Percentiles rank a stretch among this genome's conserved stretches.
Evolutionary conservation across 2,113 vertebrate genomes (phyloP).

Genomic region (Holacanthus passer): DNA sequence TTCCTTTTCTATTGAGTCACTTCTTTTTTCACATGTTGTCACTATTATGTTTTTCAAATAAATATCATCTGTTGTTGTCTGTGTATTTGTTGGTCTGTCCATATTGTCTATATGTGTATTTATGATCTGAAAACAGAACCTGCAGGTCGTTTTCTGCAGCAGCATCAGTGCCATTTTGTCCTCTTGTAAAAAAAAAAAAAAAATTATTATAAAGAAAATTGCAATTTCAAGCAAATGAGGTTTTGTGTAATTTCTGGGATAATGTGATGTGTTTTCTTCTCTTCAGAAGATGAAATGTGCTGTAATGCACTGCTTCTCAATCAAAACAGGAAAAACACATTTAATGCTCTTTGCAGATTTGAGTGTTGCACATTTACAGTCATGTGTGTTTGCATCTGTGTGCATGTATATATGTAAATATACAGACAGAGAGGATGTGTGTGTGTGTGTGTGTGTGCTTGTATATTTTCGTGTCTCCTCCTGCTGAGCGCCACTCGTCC

Average conservation of each 20-base stretch:
- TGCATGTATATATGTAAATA: conserved; percentile 3
- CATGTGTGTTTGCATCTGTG: not conserved
- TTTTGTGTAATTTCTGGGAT: conserved; percentile 16
- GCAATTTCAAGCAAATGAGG: conserved; percentile 1
- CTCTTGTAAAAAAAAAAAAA: not conserved
- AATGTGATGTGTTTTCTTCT: conserved; percentile 11
- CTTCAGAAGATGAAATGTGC: not conserved
- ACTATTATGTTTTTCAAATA: too few species aligned
- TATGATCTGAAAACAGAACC: not conserved
- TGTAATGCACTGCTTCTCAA: not conserved
- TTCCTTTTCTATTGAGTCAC: too few species aligned
- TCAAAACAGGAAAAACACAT: not conserved
- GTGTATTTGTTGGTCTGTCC: too few species aligned
- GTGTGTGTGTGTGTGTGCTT: conserved; percentile 9
- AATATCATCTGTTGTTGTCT: too few species aligned
- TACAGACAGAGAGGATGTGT: too few species aligned
- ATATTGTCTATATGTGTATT: not conserved
- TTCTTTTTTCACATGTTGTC: too few species aligned
- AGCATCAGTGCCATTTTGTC: not conserved
- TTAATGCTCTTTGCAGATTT: not conserved
- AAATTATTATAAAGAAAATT: conserved; percentile 4
- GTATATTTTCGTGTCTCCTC: not conserved
- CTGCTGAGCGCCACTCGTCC: not conserved
- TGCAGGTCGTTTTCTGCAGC: not conserved
- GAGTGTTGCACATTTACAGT: not conserved